Evolutionary conservation across 2,113 vertebrate species (phyloP).

Genomic region (Burhinus oedicnemus): DNA sequence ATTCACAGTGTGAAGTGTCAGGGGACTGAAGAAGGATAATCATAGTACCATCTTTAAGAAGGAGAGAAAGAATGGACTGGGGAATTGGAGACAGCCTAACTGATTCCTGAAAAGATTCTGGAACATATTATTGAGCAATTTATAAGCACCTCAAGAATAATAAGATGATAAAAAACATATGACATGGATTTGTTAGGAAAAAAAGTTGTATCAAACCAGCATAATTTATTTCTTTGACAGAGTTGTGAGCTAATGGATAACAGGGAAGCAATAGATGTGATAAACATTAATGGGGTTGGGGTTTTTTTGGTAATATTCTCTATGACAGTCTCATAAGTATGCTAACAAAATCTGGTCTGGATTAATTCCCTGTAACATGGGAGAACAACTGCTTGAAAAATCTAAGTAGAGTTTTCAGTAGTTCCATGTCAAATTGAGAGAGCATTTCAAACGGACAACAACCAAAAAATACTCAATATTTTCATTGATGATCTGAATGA

Average conservation of each 20-base stretch:
- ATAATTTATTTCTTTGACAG: conserved; percentile 52
- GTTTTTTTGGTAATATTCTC: background rate
- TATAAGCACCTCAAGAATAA: conserved; percentile 56
- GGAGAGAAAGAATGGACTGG: conserved; percentile 30
- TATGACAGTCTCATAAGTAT: background rate
- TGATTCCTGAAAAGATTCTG: conserved; percentile 50
- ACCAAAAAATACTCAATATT: background rate
- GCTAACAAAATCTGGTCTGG: conserved; percentile 3
- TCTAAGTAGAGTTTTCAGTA: background rate
- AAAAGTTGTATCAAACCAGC: background rate
- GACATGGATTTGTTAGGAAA: conserved; percentile 36
- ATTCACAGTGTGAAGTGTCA: background rate
- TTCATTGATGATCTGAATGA: background rate
- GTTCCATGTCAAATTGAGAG: background rate
- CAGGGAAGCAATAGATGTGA: conserved; percentile 36
- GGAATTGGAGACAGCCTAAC: conserved; percentile 16
- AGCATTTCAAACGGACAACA: background rate
- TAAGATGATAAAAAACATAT: conserved; percentile 58
- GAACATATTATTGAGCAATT: conserved; percentile 52
- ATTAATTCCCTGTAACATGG: conserved; percentile 4
- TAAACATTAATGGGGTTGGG: too few species aligned
- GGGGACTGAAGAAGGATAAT: background rate
- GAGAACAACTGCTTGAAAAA: background rate
- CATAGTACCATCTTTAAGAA: conserved; percentile 21
- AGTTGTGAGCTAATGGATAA: conserved; percentile 48